Evolutionary conservation across 2,113 vertebrate species (phyloP).

Genomic region (Okapia johnstoni): DNA sequence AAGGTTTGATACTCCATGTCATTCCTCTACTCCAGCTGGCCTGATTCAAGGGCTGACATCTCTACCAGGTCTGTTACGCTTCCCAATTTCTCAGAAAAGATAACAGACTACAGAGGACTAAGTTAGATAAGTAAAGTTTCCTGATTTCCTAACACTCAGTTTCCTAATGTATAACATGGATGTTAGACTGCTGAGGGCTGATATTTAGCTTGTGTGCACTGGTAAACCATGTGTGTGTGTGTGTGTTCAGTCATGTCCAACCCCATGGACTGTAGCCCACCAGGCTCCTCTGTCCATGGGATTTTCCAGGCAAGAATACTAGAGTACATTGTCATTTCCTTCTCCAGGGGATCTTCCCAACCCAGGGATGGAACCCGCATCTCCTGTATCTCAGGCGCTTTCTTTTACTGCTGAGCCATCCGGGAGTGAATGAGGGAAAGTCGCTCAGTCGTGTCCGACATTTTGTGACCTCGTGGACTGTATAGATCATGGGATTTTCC

Average conservation of each 20-base stretch:
- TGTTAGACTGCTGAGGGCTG: neutral
- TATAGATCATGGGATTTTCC: neutral
- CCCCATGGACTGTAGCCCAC: neutral
- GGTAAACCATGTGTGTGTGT: neutral
- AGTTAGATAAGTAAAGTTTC: neutral
- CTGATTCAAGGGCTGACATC: neutral
- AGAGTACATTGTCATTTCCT: neutral
- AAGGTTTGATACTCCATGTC: neutral
- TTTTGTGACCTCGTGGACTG: neutral
- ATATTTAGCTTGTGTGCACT: neutral
- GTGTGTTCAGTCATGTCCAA: neutral
- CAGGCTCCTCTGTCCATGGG: neutral
- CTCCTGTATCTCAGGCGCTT: neutral
- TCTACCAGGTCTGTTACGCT: neutral
- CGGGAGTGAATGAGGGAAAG: neutral
- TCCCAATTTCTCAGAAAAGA: neutral
- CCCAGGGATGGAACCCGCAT: neutral
- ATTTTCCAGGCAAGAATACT: neutral
- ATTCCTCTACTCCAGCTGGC: neutral
- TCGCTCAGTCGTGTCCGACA: neutral
- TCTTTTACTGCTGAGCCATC: neutral
- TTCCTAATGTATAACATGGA: neutral
- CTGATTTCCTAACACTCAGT: neutral
- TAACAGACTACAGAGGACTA: neutral
- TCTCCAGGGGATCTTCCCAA: neutral